These are phyloP conservation scores for Thymallus thymallus DNA, from an alignment of 2,113 vertebrate species.

Conservation along the genomic window DNA sequence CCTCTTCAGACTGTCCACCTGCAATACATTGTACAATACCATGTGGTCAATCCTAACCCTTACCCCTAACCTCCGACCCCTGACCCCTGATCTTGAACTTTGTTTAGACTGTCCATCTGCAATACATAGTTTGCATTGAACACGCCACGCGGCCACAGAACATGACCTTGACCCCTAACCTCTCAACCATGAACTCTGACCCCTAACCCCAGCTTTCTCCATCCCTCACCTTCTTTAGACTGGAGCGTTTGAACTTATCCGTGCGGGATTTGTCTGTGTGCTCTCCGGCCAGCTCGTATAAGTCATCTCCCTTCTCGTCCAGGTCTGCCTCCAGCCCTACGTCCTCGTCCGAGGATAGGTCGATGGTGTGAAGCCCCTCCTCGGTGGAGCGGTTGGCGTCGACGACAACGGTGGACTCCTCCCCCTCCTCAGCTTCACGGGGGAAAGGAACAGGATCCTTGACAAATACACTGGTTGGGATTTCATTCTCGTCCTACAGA, in stretches of 20 bases:
- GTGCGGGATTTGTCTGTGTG: constrained; percentile 82
- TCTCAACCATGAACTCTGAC: not conserved
- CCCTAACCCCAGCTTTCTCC: not conserved
- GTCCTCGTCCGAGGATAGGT: constrained; percentile 91
- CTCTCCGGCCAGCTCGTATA: constrained; percentile 64
- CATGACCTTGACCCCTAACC: not conserved
- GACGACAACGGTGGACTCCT: constrained; percentile 60
- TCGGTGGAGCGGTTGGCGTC: constrained; percentile 82
- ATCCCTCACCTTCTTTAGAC: constrained; percentile 83
- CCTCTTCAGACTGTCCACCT: constrained; percentile 94
- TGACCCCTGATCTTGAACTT: not conserved
- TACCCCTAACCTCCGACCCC: not conserved
- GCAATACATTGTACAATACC: constrained; percentile 1
- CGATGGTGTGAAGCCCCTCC: constrained; percentile 82
- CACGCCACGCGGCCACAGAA: not conserved
- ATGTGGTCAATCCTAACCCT: not conserved
- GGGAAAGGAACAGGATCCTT: constrained; percentile 79
- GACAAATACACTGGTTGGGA: constrained; percentile 87
- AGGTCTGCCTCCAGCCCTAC: constrained; percentile 73
- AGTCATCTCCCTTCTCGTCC: constrained; percentile 65
- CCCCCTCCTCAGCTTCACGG: constrained; percentile 71
- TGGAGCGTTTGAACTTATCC: constrained; percentile 89
- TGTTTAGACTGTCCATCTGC: not conserved
- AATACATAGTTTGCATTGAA: not conserved
- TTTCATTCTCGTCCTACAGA: constrained; percentile 92